A percentile compares a stretch with the other conserved stretches of the same genome.
Evolutionary conservation across 2,797 vertebrate genomes (phyloP).

Genomic region (Gouania willdenowi): DNA sequence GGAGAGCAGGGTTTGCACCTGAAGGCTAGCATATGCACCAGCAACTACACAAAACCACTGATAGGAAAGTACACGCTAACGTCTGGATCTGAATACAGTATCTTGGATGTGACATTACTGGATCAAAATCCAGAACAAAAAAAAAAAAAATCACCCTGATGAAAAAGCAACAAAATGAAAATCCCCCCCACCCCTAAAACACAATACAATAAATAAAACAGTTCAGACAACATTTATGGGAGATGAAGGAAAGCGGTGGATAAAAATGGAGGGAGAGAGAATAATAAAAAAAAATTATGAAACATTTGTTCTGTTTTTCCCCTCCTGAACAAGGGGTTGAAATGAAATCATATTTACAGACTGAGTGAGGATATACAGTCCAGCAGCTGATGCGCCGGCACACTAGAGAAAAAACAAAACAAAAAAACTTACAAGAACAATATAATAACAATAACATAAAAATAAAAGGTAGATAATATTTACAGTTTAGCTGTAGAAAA

Average conservation of each 20-base stretch:
- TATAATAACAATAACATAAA: conserved; percentile 77
- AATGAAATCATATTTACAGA: conserved; percentile 79
- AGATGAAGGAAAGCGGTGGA: conserved; percentile 35
- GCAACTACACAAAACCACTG: conserved; percentile 34
- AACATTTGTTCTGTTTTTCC: conserved; percentile 70
- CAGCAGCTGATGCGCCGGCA: conserved; percentile 65
- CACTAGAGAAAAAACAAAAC: conserved; percentile 55
- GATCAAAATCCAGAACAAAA: conserved; percentile 43
- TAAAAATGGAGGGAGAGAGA: conserved; percentile 71
- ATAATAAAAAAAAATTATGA: conserved; percentile 71
- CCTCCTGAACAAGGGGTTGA: conserved; percentile 66
- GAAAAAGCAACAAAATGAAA: conserved; percentile 9
- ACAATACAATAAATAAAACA: conserved; percentile 75
- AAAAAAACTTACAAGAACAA: conserved; percentile 75
- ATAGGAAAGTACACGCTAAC: conserved; percentile 38
- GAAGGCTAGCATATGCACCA: conserved; percentile 50
- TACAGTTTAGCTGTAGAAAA: conserved; percentile 79
- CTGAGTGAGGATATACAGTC: conserved; percentile 72
- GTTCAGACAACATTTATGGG: conserved; percentile 57
- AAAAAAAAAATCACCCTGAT: conserved; percentile 12
- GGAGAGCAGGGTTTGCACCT: conserved; percentile 49
- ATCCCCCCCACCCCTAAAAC: conserved; percentile 9
- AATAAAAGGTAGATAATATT: conserved; percentile 82
- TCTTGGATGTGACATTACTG: conserved; percentile 60
- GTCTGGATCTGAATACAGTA: conserved; percentile 67